These are phyloP conservation scores for Gibbula magus DNA, from an alignment of 2,888 invertebrate species.

Conservation along the genomic window DNA sequence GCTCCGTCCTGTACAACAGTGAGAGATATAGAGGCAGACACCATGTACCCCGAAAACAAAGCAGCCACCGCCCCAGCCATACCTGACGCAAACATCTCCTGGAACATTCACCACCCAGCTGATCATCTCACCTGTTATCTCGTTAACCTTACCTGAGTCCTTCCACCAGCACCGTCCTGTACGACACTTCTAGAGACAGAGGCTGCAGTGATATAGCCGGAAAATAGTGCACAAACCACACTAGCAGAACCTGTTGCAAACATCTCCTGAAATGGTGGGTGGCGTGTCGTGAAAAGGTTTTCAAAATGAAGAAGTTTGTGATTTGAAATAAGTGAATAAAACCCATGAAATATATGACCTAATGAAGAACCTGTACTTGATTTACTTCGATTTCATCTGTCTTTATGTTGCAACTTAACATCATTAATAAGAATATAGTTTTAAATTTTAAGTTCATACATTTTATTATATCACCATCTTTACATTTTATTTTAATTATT, in stretches of 20 bases:
- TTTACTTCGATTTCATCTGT: too few relatives aligned
- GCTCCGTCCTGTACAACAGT: constrained; percentile 86
- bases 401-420: too few relatives aligned
- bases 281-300: too few relatives aligned
- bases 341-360: too few relatives aligned
- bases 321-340: too few relatives aligned
- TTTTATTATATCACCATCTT: too few relatives aligned
- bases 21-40: constrained; percentile 76
- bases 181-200: constrained; percentile 79
- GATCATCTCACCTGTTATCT: neutral
- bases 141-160: constrained; percentile 77
- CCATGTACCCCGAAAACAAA: constrained; percentile 73
- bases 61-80: constrained; percentile 79
- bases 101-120: neutral
- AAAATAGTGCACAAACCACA: constrained; percentile 79
- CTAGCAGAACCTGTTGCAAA: constrained; percentile 74
- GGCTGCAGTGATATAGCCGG: constrained; percentile 71
- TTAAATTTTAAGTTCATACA: too few relatives aligned
- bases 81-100: constrained; percentile 71
- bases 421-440: too few relatives aligned
- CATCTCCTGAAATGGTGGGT: constrained; percentile 61
- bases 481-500: too few relatives aligned
- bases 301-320: too few relatives aligned
- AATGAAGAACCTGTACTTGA: too few relatives aligned
- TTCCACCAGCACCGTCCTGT: constrained; percentile 90